phyloP scores from a whole-genome alignment of 1,140 invertebrate species.

The Akabosia matsudoensis region DNA sequence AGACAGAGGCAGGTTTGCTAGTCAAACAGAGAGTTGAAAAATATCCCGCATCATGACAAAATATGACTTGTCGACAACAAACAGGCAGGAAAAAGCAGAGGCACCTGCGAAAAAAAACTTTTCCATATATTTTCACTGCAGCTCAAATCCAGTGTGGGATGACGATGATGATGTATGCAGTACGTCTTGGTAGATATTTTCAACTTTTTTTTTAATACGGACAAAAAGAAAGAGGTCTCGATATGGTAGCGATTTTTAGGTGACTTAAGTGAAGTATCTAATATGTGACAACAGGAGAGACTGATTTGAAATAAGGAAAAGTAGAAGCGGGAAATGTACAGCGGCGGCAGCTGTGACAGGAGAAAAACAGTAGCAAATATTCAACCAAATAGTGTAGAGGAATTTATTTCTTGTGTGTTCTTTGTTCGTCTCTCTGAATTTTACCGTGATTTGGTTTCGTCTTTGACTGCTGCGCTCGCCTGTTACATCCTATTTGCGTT shows the following conservation, averaged over 20 bases:
- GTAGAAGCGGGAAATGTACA: constrained; percentile 7
- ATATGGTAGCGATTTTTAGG: background rate
- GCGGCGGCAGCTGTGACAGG: constrained; percentile 41
- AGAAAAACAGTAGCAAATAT: constrained; percentile 29
- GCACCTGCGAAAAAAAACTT: constrained; percentile 39
- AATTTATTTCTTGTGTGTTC: constrained; percentile 6
- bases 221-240: background rate
- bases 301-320: background rate
- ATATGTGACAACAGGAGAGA: background rate
- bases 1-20: background rate
- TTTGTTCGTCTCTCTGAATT: background rate
- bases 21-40: constrained; percentile 28
- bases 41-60: constrained; percentile 34
- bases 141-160: background rate
- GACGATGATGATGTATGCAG: background rate
- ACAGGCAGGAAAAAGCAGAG: constrained; percentile 11
- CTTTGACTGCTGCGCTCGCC: background rate
- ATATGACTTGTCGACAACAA: constrained; percentile 35
- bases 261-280: background rate
- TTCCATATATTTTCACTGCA: background rate
- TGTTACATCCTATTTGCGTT: background rate
- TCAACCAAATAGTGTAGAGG: background rate
- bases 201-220: background rate
- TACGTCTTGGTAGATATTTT: background rate
- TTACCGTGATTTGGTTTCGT: background rate